phyloP scores from a whole-genome alignment of 64 coral and sea anemone species.

The Anthopleura sola region DNA sequence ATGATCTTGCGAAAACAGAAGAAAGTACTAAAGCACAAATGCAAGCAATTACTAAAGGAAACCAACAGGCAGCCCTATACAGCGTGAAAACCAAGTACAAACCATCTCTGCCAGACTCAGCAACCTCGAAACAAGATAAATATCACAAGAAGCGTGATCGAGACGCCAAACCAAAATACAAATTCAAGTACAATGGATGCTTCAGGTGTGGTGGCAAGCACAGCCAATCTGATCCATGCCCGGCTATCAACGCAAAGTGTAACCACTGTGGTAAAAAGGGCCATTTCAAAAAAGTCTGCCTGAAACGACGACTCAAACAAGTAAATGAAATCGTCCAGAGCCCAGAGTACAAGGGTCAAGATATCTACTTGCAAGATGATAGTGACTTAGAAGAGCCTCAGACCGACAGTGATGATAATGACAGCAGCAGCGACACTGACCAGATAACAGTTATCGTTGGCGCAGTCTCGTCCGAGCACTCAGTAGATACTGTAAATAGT shows the following conservation, averaged over 20 bases:
- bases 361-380: conserved; percentile 40
- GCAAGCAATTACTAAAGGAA: background rate
- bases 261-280: conserved; percentile 23
- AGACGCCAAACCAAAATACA: background rate
- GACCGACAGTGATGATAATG: background rate
- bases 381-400: background rate
- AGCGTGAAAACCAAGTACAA: background rate
- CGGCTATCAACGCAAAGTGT: conserved; percentile 1
- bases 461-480: conserved; percentile 24
- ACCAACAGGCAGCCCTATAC: background rate
- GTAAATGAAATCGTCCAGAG: conserved; percentile 47
- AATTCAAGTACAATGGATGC: no score
- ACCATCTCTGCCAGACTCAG: background rate
- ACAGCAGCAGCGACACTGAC: background rate
- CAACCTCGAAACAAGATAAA: background rate
- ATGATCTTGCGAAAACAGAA: conserved; percentile 38
- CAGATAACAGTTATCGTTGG: conserved; percentile 30
- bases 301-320: conserved; percentile 28
- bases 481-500: conserved; percentile 22
- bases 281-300: conserved; percentile 26
- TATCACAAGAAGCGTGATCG: background rate
- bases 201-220: no score
- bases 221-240: background rate
- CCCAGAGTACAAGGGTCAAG: conserved; percentile 30
- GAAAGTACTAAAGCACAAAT: conserved; percentile 50